phyloP scores from a whole-genome alignment of 2,888 invertebrate genomes.

The Eumacrocentrus americanus region DNA sequence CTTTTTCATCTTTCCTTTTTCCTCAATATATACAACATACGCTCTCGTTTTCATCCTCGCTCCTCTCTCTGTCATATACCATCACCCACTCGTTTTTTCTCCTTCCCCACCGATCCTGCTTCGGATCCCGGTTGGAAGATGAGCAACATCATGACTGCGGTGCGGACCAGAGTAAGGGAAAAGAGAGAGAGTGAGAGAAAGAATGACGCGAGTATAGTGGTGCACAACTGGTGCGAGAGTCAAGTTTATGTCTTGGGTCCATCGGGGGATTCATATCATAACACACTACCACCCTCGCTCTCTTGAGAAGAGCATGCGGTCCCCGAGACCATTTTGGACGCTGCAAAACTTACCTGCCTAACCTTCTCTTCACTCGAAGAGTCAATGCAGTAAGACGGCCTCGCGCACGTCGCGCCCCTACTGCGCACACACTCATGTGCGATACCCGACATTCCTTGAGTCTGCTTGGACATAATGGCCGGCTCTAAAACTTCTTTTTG shows the following conservation, averaged over 20 bases:
- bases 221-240: constrained; percentile 23
- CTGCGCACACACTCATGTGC: background rate
- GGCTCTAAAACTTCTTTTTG: background rate
- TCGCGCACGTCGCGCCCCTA: constrained; percentile 14
- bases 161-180: too few species aligned
- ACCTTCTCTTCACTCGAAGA: background rate
- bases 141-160: too few species aligned
- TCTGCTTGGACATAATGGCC: background rate
- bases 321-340: background rate
- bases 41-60: constrained; percentile 36
- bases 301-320: too few species aligned
- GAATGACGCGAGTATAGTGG: constrained; percentile 7
- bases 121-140: constrained; percentile 36
- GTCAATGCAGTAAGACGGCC: constrained; percentile 7
- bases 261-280: background rate
- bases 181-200: constrained; percentile 22
- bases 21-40: constrained; percentile 16
- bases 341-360: constrained; percentile 11
- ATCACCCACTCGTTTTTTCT: constrained; percentile 25
- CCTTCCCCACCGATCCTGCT: constrained; percentile 22
- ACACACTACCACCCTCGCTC: constrained; percentile 1
- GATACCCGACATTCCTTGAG: too few species aligned
- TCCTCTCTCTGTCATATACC: constrained; percentile 38
- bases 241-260: constrained; percentile 18
- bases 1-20: background rate